These are phyloP conservation scores for Uria aalge DNA, from an alignment of 2,113 vertebrate species.

Conservation along the genomic window DNA sequence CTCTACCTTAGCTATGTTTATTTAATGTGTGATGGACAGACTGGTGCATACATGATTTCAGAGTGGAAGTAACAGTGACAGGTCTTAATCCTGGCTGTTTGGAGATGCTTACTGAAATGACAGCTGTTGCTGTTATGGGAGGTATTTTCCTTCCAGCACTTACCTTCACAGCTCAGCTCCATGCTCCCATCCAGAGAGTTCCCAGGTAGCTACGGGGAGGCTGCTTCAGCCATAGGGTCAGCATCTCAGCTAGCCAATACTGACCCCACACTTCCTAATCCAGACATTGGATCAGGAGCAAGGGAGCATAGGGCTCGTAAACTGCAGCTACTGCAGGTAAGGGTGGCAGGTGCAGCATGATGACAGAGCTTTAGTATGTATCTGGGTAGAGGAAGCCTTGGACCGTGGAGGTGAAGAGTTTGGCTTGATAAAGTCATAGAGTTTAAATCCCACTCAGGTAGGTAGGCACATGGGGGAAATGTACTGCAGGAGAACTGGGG, in stretches of 20 bases:
- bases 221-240: background rate
- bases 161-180: background rate
- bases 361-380: too few relatives aligned
- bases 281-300: background rate
- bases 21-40: background rate
- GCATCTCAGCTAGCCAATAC: background rate
- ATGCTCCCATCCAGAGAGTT: background rate
- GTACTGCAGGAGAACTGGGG: background rate
- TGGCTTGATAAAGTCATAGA: background rate
- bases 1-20: background rate
- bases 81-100: background rate
- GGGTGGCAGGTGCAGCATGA: background rate
- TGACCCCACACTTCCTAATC: background rate
- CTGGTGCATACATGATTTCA: background rate
- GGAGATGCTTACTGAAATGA: background rate
- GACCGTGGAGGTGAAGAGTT: background rate
- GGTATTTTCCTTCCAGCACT: background rate
- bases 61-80: background rate
- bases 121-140: background rate
- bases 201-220: background rate
- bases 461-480: background rate
- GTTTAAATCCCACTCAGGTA: background rate
- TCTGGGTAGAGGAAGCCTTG: background rate
- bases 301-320: background rate
- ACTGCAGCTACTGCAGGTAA: background rate